Evolutionary conservation across 2,888 invertebrate genomes (phyloP), one percentile per base, ranked within the genome.

Genomic region (Deilephila elpenor): DNA sequence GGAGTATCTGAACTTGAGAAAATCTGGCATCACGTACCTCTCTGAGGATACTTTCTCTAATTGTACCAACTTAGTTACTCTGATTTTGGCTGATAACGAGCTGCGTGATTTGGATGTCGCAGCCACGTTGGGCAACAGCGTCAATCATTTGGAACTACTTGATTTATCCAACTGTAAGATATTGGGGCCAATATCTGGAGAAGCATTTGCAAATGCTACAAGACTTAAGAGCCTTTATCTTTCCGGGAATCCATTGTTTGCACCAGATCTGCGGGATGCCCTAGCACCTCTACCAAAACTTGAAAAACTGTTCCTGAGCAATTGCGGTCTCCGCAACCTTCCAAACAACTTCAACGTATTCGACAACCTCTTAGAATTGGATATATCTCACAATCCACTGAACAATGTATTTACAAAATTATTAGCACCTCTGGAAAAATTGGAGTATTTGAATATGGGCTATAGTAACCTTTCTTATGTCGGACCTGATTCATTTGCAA

Each of bases 401-500:
- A 95, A 95, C 64, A 96, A 96, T 81, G 96, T 96, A 0, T 97
- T 97, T 84, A 96, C 96, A 8, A 95, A 95, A 79, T 86, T 97
- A 37, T 87, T 97, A 25, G 96, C 96, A 3, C 97, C 97, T 0
- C 87, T 97, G 1, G 95, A 96, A 75, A 96, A 96, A 19, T 88
- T 97, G 53, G 96, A 96, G 86, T 96, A 96, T 82, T 89, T 97
- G 5, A 96, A 97, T 85, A 97, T 97, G 96, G 96, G 97, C 7
- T 96, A 96, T 84, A 96, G 96, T 86, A 96, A 96, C 83, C 90
- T 97, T 3, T 96, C 96, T 0, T 95, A 95, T 77, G 93, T 97
- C 73, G 96, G 96, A 0, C 96, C 96, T 59, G 95, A 96, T 51
- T 96, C 96, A 4, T 97, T 97, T 83, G 95, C 96, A 5, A 96